Base-by-base conservation (phyloP, 2,888 invertebrate genomes). In the Epinotia bilunana region DNA sequence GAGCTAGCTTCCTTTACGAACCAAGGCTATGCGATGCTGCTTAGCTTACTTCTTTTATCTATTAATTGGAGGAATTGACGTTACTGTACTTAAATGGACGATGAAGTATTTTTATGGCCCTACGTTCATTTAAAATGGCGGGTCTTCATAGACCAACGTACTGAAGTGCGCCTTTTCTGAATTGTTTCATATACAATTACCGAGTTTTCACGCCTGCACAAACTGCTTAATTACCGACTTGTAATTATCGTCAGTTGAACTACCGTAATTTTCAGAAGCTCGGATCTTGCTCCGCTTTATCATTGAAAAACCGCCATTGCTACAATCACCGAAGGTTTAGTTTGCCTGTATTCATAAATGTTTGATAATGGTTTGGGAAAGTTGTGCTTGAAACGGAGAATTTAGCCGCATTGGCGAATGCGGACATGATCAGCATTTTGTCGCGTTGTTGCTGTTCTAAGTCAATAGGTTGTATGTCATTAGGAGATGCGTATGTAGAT, bases 181-280 rank as follows among this genome's bases (percentile, higher is more conserved):
- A 64, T 58, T 57, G 60, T 23, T 62, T 33, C 60, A 23, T 16
- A 58, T 16, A 60, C 60, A 67, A 73, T 72, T 64, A 43, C 23
- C 72, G n/a, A 57, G 39, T 67, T 73, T 60, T 60, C 73, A 73
- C 65, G 67, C 58, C 65, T 67, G 33, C 64, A 62, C 61, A 60
- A 71, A 65, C 60, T 73, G 65, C 60, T 65, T 73, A 58, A 73
- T 73, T 60, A 73, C 64, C 72, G 72, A 33, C 58, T 58, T 33
- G 60, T 60, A 61, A 60, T 67, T 60, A 67, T 73, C 55, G 57
- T 53, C 49, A 43, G 65, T 33, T n/a, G 61, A 39, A 39, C 5
- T n/a, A 61, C 28, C 9, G 33, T 61, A 23, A 33, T 33, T 61
- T 61, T 28, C 61, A 16, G 33, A 2, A 61, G 6, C 33, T 61